Evolutionary conservation across 2,113 vertebrate genomes (phyloP).

Genomic region (Antennarius striatus): DNA sequence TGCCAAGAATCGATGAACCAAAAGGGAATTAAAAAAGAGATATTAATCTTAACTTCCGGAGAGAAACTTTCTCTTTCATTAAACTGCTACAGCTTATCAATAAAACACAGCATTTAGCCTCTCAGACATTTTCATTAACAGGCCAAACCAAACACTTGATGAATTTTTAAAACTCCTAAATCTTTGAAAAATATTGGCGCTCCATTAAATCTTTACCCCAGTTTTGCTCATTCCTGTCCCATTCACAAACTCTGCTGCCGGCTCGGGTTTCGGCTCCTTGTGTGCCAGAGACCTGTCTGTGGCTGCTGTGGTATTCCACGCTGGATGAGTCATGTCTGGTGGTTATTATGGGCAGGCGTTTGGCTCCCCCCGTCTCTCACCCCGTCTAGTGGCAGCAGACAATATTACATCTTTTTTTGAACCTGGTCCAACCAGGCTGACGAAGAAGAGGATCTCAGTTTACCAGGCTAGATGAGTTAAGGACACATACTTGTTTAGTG

Average conservation of each 20-base stretch:
- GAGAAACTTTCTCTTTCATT: slow-evolving; percentile 20
- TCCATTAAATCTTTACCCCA: slow-evolving; percentile 63
- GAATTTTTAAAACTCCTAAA: slow-evolving; percentile 64
- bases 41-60: slow-evolving; percentile 12
- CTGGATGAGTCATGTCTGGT: slow-evolving; percentile 80
- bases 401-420: slow-evolving; percentile 66
- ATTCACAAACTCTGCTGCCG: slow-evolving; percentile 75
- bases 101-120: slow-evolving; percentile 43
- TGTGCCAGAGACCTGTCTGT: slow-evolving; percentile 79
- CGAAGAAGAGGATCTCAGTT: slow-evolving; percentile 47
- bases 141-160: slow-evolving; percentile 63
- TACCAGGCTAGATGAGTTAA: slow-evolving; percentile 45
- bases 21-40: slow-evolving; percentile 32
- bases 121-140: slow-evolving; percentile 54
- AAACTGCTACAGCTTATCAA: slow-evolving; percentile 31
- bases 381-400: slow-evolving; percentile 70
- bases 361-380: slow-evolving; percentile 48
- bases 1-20: slow-evolving; percentile 50
- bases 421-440: slow-evolving; percentile 41
- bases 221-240: slow-evolving; percentile 70
- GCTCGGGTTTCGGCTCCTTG: slow-evolving; percentile 68
- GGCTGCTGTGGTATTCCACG: slow-evolving; percentile 78
- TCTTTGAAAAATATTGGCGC: slow-evolving; percentile 58
- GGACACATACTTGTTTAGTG: slow-evolving; percentile 41
- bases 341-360: slow-evolving; percentile 74